Evolutionary conservation across 2,113 vertebrate genomes (phyloP).

Genomic region (Toxotes chatareus): DNA sequence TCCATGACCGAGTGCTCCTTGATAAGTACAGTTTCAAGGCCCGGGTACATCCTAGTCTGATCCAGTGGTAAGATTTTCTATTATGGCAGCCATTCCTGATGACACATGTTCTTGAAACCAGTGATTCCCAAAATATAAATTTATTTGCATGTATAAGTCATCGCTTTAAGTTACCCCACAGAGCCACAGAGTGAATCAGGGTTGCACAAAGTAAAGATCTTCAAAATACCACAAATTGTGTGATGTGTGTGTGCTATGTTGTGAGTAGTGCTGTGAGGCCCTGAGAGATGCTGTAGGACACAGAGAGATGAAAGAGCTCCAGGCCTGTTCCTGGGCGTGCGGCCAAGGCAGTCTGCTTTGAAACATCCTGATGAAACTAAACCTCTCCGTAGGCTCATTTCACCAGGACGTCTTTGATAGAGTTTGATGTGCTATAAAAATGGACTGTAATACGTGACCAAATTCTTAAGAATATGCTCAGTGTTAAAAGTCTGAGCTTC

Average conservation of each 20-base stretch:
- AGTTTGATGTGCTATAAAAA: conserved; percentile 46
- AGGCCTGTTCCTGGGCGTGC: conserved; percentile 42
- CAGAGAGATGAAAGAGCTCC: conserved; percentile 61
- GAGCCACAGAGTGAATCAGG: conserved; percentile 1
- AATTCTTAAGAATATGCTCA: background rate
- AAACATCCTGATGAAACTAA: conserved; percentile 57
- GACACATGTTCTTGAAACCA: background rate
- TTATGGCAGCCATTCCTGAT: background rate
- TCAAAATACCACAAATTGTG: conserved; percentile 15
- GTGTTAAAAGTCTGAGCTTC: background rate
- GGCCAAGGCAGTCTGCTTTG: conserved; percentile 64
- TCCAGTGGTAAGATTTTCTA: background rate
- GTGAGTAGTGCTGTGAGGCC: conserved; percentile 26
- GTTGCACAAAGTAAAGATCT: conserved; percentile 21
- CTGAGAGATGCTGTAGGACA: conserved; percentile 40
- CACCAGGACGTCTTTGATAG: conserved; percentile 39
- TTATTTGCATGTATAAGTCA: background rate
- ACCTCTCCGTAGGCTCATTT: conserved; percentile 35
- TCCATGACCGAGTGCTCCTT: background rate
- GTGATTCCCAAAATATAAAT: background rate
- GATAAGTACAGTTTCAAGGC: conserved; percentile 21
- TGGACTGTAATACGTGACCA: conserved; percentile 20
- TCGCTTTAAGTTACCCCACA: background rate
- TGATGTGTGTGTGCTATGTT: conserved; percentile 36
- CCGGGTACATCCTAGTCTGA: background rate